Conservation (phyloP, 2,797 vertebrate genomes). For the Nothura maculosa region DNA sequence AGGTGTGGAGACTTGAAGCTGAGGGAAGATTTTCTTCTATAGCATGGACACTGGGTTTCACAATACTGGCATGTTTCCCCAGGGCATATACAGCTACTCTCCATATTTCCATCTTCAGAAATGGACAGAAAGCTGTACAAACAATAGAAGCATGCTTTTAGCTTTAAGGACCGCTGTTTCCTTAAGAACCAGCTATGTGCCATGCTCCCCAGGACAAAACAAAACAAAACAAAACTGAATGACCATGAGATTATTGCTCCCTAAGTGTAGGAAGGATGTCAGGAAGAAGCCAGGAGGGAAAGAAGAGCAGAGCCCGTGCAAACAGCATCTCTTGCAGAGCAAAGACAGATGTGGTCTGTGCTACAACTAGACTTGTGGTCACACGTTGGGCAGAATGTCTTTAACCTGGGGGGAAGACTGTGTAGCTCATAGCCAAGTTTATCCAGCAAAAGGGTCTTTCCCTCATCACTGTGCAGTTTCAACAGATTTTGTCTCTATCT, state of each 20-base stretch:
- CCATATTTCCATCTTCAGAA: background rate
- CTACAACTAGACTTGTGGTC: fast-evolving
- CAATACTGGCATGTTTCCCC: background rate
- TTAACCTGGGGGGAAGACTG: background rate
- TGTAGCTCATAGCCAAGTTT: background rate
- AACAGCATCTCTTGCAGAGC: background rate
- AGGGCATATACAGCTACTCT: background rate
- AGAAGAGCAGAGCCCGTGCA: background rate
- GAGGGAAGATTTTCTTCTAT: background rate
- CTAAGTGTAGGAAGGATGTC: background rate
- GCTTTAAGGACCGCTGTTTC: background rate
- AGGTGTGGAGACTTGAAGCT: background rate
- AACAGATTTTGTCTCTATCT: background rate
- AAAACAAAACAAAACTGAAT: background rate
- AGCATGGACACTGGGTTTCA: background rate
- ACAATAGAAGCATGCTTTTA: background rate
- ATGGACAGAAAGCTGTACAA: background rate
- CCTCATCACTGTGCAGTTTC: background rate
- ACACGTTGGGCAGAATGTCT: background rate
- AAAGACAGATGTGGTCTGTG: background rate
- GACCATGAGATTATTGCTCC: background rate
- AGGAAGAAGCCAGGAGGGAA: background rate
- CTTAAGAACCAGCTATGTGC: background rate
- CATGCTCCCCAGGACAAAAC: background rate
- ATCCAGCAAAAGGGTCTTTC: background rate